These are phyloP conservation scores for Protobothrops flavoviridis DNA, from an alignment of 2,113 vertebrate genomes.

Conservation along the genomic window DNA sequence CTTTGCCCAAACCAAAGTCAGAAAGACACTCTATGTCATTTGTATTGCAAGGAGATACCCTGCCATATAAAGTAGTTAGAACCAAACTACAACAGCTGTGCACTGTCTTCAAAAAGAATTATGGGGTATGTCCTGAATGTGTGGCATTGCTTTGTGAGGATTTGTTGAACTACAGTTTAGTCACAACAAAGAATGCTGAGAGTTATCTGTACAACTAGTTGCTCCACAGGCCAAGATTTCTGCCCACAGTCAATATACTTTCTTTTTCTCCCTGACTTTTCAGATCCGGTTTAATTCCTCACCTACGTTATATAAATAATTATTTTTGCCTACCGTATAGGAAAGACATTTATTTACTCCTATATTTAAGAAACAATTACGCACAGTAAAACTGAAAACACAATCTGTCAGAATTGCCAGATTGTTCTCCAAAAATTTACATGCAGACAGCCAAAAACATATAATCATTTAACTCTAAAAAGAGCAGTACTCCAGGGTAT, in stretches of 20 bases:
- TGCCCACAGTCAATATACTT: neutral
- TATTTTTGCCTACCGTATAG: slow-evolving; percentile 12
- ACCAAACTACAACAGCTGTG: slow-evolving; percentile 74
- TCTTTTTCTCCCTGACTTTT: slow-evolving; percentile 6
- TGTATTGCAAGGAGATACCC: slow-evolving; percentile 72
- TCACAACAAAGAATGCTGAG: slow-evolving; percentile 50
- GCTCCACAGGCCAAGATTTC: slow-evolving; percentile 46
- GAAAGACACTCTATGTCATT: slow-evolving; percentile 68
- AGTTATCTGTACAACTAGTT: slow-evolving; percentile 47
- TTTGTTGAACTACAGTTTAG: slow-evolving; percentile 66
- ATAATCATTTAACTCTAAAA: neutral
- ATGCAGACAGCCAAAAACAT: neutral
- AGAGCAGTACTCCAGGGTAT: neutral
- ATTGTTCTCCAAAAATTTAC: neutral
- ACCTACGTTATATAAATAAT: slow-evolving; percentile 37
- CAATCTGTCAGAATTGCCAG: neutral
- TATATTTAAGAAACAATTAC: slow-evolving; percentile 9
- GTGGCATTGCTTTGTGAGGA: slow-evolving; percentile 64
- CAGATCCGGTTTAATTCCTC: slow-evolving; percentile 9
- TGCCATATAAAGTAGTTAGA: slow-evolving; percentile 71
- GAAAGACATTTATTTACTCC: slow-evolving; percentile 34
- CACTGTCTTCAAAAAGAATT: slow-evolving; percentile 74
- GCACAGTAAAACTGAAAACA: slow-evolving; percentile 14
- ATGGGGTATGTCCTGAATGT: slow-evolving; percentile 62
- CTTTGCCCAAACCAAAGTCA: slow-evolving; percentile 61